phyloP scores from a whole-genome alignment of 2,113 vertebrate genomes.

The Pseudopodoces humilis region DNA sequence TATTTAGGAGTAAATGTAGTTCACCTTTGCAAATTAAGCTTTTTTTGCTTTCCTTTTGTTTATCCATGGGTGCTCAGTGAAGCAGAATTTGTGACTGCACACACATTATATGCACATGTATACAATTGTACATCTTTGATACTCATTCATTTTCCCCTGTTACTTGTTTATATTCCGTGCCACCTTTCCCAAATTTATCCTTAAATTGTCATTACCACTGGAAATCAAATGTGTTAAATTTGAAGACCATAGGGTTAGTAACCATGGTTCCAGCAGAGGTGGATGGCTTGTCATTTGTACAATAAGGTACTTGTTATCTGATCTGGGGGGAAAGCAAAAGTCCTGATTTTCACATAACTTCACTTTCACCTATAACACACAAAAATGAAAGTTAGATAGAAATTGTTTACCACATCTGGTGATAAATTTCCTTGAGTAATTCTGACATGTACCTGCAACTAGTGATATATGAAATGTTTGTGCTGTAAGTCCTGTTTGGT shows the following conservation, averaged over 20 bases:
- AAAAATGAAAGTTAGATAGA: conserved; percentile 10
- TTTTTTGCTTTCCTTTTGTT: neutral
- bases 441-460: conserved; percentile 63
- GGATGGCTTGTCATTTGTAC: neutral
- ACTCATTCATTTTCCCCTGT: neutral
- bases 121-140: neutral
- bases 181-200: neutral
- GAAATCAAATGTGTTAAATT: neutral
- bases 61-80: neutral
- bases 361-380: neutral
- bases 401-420: neutral
- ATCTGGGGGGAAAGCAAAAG: neutral
- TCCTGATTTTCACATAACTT: neutral
- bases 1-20: neutral
- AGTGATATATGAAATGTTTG: conserved; percentile 53
- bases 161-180: neutral
- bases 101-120: neutral
- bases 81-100: neutral
- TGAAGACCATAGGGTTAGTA: neutral
- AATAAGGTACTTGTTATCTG: neutral
- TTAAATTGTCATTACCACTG: neutral
- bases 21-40: neutral
- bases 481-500: conserved; percentile 69
- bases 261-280: neutral
- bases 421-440: conserved; percentile 21